Base-by-base conservation (phyloP, 2,113 vertebrate species). In the Meriones unguiculatus region DNA sequence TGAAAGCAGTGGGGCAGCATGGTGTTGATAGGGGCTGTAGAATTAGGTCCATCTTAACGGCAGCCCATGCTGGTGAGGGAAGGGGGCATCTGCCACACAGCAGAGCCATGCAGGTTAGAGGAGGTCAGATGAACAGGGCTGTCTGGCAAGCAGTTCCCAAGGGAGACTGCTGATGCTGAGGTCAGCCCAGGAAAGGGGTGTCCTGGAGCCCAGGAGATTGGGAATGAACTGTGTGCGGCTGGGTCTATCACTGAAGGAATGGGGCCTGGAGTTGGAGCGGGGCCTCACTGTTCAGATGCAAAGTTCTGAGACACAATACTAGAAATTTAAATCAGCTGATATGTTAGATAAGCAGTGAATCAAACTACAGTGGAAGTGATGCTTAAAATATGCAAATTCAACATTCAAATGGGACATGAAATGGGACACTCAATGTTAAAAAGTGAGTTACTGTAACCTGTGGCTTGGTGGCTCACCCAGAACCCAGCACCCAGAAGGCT, bases 11-110 rank as follows among this genome's bases (percentile, higher is more conserved):
- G 57, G 64, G 41, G 62, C 41, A 25, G 3, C 0, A 4, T 24
- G n/a, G 35, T 7, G 14, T 32, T 17, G n/a, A 10, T 6, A 38
- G 41, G 14, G 25, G 82, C 59, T 50, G 20, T 12, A 57, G 41
- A 18, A 30, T 30, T 30, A 38, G 0, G 1, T 1, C 6, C 35
- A 1, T 25, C 52, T 46, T 80, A 67, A 67, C 13, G 1, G 41
- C 32, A 41, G 1, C 11, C 18, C 28, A 46, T 46, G 46, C 46
- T 46, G 18, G 20, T 10, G 6, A 20, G 14, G 2, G 41, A 7
- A 3, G 6, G 10, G 50, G 11, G 15, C 10, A 0, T 2, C 15
- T 3, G 1, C 1, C 1, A 11, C 0, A 0, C 8, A 30, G 35
- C 41, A 10, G 28, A 15, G 59, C 50, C 15, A 12, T 7, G 2